Percentiles rank a stretch among this genome's conserved stretches.
phyloP scores from a whole-genome alignment of 2,888 invertebrate genomes.

The Anodontia alba region DNA sequence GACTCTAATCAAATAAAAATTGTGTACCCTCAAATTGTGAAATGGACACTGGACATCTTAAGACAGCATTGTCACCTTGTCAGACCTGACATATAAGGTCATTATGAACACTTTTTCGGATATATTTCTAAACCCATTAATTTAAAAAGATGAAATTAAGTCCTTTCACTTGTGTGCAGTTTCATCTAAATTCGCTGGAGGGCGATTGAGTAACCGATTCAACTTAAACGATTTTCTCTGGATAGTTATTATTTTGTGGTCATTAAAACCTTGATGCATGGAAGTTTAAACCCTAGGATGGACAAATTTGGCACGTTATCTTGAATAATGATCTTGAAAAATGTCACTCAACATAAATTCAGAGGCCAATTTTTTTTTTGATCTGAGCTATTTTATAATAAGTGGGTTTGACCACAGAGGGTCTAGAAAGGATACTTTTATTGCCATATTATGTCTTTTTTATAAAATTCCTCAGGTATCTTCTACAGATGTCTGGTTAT shows the following conservation, averaged over 20 bases:
- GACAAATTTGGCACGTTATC: constrained; percentile 60
- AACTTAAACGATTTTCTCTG: constrained; percentile 62
- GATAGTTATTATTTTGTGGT: constrained; percentile 52
- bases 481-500: no score
- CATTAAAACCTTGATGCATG: constrained; percentile 59
- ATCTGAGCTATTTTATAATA: constrained; percentile 10
- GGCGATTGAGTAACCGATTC: constrained; percentile 60
- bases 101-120: constrained; percentile 55
- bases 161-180: constrained; percentile 48
- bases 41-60: constrained; percentile 55
- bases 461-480: no score
- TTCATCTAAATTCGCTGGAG: constrained; percentile 48
- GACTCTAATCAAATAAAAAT: background rate
- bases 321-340: constrained; percentile 62
- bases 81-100: constrained; percentile 61
- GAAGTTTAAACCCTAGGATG: constrained; percentile 53
- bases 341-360: constrained; percentile 56
- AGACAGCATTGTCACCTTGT: constrained; percentile 52
- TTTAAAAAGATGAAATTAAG: constrained; percentile 67
- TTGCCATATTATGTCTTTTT: no score
- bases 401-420: background rate
- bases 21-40: constrained; percentile 18
- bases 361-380: background rate
- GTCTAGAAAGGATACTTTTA: background rate
- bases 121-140: constrained; percentile 65